Base-by-base conservation (phyloP, 1,140 invertebrate species). In the Neotoxoptera formosana region DNA sequence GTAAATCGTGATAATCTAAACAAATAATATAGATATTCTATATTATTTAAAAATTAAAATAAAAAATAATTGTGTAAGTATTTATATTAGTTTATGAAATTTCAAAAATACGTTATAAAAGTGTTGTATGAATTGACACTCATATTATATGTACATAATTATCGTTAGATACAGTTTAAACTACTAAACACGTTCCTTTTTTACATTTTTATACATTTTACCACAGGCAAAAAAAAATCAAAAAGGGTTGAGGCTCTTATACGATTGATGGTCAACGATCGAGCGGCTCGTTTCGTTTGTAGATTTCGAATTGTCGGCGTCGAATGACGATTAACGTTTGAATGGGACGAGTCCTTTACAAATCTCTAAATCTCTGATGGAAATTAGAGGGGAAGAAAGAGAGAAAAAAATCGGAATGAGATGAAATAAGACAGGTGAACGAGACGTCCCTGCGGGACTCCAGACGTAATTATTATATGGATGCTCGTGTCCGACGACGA, bases 401-500 rank as follows among this genome's bases (percentile, higher is more conserved):
- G 14, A n/a, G 60, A 76, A 21, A 83, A 34, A 56, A 53, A 36
- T 7, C 36, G 34, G 30, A 89, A 56, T 56, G 20, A 47, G 87
- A 53, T 34, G n/a, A 53, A 48, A 87, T 87, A 88, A 60, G 48
- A 53, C 91, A 93, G 91, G 91, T 93, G 91, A 88, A 45, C 87
- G 47, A 86, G 23, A 81, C 90, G 21, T 83, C 91, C 91, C 91
- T 86, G 81, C 81, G 81, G 81, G 91, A 93, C 51, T 86, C 91
- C 81, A 86, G 81, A 86, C 81, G 36, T 93, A 86, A 86, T 93
- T 86, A 84, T 83, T 36, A 48, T 30, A 53, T 17, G 41, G 90
- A 91, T 34, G 41, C 60, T 91, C 90, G 67, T 83, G 90, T 92
- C 67, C 76, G 47, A 51, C 76, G n/a, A 51, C 76, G 45, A 51